These are phyloP conservation scores for Geopemphigus sp. DNA, from an alignment of 1,140 invertebrate genomes.

Conservation along the genomic window DNA sequence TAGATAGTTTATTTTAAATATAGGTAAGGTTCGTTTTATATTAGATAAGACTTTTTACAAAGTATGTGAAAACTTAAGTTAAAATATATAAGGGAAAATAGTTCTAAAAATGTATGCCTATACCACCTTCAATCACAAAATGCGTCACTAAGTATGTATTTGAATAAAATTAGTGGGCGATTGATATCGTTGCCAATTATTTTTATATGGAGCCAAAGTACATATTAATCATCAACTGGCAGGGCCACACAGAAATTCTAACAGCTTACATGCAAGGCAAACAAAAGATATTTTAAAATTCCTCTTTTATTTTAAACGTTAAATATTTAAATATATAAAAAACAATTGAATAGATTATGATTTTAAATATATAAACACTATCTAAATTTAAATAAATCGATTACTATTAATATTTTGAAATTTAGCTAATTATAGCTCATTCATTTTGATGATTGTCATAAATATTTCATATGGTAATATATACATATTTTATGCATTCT, in stretches of 20 bases:
- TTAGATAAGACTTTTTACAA: neutral
- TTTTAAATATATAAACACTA: neutral
- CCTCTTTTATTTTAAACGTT: constrained; percentile 14
- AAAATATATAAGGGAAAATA: neutral
- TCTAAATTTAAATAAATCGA: neutral
- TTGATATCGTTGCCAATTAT: constrained; percentile 25
- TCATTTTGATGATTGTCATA: constrained; percentile 14
- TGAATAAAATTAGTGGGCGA: constrained; percentile 31
- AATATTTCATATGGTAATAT: constrained; percentile 5
- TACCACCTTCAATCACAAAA: constrained; percentile 12
- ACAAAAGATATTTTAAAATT: constrained; percentile 31
- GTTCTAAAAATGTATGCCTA: constrained; percentile 3
- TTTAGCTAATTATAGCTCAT: constrained; percentile 19
- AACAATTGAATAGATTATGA: constrained; percentile 41
- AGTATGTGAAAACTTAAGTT: neutral
- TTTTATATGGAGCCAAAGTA: constrained; percentile 28
- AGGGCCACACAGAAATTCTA: constrained; percentile 7
- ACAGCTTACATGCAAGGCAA: constrained; percentile 37
- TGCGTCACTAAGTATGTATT: constrained; percentile 12
- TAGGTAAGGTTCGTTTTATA: neutral
- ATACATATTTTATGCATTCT: neutral
- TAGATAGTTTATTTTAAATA: neutral
- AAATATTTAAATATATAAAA: constrained; percentile 28
- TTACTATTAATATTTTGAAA: neutral
- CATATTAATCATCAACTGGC: constrained; percentile 22